Percentiles rank a stretch among this genome's conserved stretches.
phyloP scores from a whole-genome alignment of 1,140 invertebrate species.

The Drosophila lacteicornis region DNA sequence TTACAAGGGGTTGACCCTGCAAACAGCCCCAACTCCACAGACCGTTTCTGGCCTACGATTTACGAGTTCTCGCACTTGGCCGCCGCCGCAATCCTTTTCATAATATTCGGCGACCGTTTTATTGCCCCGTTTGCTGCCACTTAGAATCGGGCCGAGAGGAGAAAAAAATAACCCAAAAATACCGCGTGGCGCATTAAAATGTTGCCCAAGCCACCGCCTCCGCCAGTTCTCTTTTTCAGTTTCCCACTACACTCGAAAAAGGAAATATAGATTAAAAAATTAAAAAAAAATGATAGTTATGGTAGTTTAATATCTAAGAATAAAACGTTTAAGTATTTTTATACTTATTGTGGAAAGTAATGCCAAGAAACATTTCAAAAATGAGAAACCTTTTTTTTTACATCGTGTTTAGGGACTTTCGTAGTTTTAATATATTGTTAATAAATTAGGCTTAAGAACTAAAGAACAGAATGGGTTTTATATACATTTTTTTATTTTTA shows the following conservation, averaged over 20 bases:
- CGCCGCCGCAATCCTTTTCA: conserved; percentile 69
- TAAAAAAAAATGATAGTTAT: not conserved
- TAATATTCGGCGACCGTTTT: conserved; percentile 76
- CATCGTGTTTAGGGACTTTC: no score
- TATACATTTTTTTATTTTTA: no score
- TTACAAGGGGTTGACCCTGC: conserved; percentile 32
- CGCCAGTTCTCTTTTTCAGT: not conserved
- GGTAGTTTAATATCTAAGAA: not conserved
- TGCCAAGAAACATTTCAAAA: not conserved
- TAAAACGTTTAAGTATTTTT: not conserved
- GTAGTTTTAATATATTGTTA: no score
- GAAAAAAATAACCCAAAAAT: conserved; percentile 36
- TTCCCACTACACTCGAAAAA: not conserved
- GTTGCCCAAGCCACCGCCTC: conserved; percentile 39
- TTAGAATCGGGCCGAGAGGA: conserved; percentile 30
- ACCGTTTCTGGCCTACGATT: conserved; percentile 58
- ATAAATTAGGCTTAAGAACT: no score
- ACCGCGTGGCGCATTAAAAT: conserved; percentile 74
- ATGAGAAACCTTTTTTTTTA: not conserved
- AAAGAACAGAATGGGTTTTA: no score
- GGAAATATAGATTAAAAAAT: not conserved
- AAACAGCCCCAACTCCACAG: not conserved
- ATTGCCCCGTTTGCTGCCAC: conserved; percentile 71
- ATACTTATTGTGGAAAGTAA: not conserved
- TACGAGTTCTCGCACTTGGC: conserved; percentile 63